phyloP scores from a whole-genome alignment of 2,797 vertebrate species.

The Brotogeris chrysoptera region DNA sequence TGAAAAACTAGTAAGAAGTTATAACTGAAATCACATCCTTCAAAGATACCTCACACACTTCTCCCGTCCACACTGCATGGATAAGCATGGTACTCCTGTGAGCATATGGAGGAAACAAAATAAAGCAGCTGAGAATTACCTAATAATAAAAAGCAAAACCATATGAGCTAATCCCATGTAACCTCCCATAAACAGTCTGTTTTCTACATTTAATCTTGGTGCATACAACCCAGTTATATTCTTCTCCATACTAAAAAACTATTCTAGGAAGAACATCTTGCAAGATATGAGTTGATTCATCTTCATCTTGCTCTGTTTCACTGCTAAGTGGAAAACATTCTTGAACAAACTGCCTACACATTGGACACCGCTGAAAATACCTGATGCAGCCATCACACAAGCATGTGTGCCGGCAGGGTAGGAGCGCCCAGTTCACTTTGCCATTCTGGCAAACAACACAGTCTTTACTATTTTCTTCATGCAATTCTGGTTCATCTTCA shows the following conservation, averaged over 20 bases:
- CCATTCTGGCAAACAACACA: slow-evolving; percentile 96
- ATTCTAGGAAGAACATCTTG: slow-evolving; percentile 32
- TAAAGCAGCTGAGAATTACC: slow-evolving; percentile 40
- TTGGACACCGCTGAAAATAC: slow-evolving; percentile 91
- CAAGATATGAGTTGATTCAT: background rate
- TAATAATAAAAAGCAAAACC: slow-evolving; percentile 3
- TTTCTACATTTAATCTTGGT: background rate
- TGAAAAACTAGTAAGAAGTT: slow-evolving; percentile 24
- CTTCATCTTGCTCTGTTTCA: slow-evolving; percentile 68
- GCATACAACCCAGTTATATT: background rate
- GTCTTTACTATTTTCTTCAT: slow-evolving; percentile 79
- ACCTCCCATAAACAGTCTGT: slow-evolving; percentile 38
- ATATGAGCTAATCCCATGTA: background rate
- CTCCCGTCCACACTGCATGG: background rate
- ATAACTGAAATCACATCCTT: slow-evolving; percentile 48
- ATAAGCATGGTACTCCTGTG: background rate
- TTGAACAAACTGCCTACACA: slow-evolving; percentile 90
- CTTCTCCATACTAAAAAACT: background rate
- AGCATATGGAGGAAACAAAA: background rate
- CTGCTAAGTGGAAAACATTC: slow-evolving; percentile 87
- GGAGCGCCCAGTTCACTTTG: slow-evolving; percentile 87
- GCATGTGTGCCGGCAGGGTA: slow-evolving; percentile 92
- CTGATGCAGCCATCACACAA: slow-evolving; percentile 87
- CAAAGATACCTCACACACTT: background rate
- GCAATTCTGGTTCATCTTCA: slow-evolving; percentile 48